Evolutionary conservation across 2,888 invertebrate genomes (phyloP).

Genomic region (Apotomis capreana): DNA sequence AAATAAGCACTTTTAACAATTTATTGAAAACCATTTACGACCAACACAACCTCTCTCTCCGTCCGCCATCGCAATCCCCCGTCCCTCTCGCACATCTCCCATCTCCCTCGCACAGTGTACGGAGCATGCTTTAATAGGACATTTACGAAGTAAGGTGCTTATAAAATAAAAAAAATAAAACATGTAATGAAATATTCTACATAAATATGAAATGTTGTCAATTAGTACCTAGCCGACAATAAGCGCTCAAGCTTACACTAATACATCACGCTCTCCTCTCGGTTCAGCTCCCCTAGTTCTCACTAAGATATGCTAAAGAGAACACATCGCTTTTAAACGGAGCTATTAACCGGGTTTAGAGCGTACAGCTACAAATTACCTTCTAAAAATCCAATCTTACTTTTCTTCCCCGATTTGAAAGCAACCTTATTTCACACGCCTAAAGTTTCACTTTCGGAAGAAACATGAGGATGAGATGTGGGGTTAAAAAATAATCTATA

Average conservation of each 20-base stretch:
- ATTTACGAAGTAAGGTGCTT: too few species aligned
- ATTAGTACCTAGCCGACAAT: too few species aligned
- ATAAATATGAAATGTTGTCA: too few species aligned
- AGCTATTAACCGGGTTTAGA: slow-evolving; percentile 73
- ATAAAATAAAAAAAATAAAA: too few species aligned
- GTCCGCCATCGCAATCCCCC: too few species aligned
- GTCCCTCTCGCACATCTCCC: too few species aligned
- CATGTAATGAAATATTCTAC: too few species aligned
- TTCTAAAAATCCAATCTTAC: not conserved
- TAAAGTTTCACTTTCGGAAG: not conserved
- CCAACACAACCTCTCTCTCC: too few species aligned
- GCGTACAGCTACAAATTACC: slow-evolving; percentile 49
- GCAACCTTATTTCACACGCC: not conserved
- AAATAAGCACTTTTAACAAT: too few species aligned
- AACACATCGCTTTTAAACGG: slow-evolving; percentile 57
- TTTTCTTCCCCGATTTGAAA: not conserved
- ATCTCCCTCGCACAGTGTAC: too few species aligned
- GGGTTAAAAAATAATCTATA: not conserved
- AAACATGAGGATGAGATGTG: not conserved
- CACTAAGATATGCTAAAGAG: slow-evolving; percentile 29
- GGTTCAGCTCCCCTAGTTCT: not conserved
- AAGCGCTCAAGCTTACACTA: not conserved
- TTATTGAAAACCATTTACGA: too few species aligned
- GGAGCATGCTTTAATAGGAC: too few species aligned
- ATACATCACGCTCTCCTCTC: slow-evolving; percentile 5